A percentile compares a stretch with the other conserved stretches of the same genome.
These are phyloP conservation scores for Drosophila arizonae DNA, from an alignment of 1,140 invertebrate species.

Conservation along the genomic window DNA sequence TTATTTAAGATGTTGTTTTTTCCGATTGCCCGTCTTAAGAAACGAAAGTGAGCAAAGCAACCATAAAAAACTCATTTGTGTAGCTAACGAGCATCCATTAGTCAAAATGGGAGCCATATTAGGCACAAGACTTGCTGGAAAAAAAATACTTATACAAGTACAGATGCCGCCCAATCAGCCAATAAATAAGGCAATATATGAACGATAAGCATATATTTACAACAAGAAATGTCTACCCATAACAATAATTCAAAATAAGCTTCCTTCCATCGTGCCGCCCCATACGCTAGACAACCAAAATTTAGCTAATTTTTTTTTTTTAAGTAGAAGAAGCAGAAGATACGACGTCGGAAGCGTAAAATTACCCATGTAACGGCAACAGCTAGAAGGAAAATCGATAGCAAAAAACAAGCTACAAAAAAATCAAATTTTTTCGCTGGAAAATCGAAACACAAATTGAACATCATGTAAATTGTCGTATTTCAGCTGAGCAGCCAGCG, in stretches of 20 bases:
- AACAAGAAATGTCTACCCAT: constrained; percentile 38
- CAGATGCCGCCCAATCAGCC: constrained; percentile 52
- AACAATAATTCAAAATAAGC: constrained; percentile 70
- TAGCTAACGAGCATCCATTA: constrained; percentile 61
- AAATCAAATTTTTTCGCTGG: background rate
- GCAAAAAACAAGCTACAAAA: constrained; percentile 14
- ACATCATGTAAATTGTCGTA: constrained; percentile 4
- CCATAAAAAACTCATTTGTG: constrained; percentile 68
- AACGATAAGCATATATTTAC: constrained; percentile 65
- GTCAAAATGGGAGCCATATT: constrained; percentile 52
- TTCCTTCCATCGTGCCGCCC: constrained; percentile 5
- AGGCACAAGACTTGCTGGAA: constrained; percentile 19
- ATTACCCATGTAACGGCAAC: constrained; percentile 57
- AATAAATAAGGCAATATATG: constrained; percentile 74
- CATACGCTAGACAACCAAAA: constrained; percentile 22
- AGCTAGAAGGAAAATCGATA: constrained; percentile 22
- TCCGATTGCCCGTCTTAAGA: background rate
- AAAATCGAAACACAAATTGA: constrained; percentile 22
- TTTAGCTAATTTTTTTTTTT: constrained; percentile 44
- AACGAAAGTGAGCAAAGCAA: constrained; percentile 11
- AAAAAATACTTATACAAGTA: background rate
- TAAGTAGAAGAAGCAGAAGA: constrained; percentile 1
- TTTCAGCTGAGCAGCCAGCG: constrained; percentile 5
- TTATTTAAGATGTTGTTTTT: constrained; percentile 11
- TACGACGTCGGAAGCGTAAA: constrained; percentile 37